These are phyloP conservation scores for Zygaena filipendulae DNA, from an alignment of 2,888 invertebrate genomes.

Conservation along the genomic window DNA sequence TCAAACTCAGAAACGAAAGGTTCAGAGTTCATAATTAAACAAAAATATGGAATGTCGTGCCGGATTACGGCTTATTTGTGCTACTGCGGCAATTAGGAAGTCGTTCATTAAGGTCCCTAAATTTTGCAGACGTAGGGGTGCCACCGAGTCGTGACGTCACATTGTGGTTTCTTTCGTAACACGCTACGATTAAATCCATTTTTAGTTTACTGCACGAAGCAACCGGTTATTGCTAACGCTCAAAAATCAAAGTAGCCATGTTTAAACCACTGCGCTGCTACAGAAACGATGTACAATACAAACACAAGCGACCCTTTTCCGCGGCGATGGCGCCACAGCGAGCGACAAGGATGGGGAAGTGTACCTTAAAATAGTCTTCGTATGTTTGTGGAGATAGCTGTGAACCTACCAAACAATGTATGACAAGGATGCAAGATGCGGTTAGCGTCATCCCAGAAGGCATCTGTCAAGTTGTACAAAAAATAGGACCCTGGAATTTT, in stretches of 20 bases:
- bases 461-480: constrained; percentile 63
- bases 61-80: constrained; percentile 60
- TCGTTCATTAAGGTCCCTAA: constrained; percentile 68
- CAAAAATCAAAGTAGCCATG: constrained; percentile 44
- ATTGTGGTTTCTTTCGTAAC: constrained; percentile 39
- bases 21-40: constrained; percentile 60
- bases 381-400: constrained; percentile 41
- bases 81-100: constrained; percentile 66
- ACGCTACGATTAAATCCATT: constrained; percentile 30
- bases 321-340: constrained; percentile 51
- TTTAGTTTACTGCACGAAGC: constrained; percentile 29
- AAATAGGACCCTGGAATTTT: constrained; percentile 61
- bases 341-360: constrained; percentile 52
- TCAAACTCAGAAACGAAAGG: constrained; percentile 47
- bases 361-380: constrained; percentile 57
- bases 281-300: constrained; percentile 35
- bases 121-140: constrained; percentile 68
- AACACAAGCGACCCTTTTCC: constrained; percentile 50
- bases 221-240: constrained; percentile 15
- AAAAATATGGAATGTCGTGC: constrained; percentile 37
- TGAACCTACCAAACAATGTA: constrained; percentile 47
- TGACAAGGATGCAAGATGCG: constrained; percentile 63
- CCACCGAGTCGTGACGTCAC: constrained; percentile 50
- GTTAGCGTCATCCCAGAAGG: constrained; percentile 62
- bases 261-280: constrained; percentile 47